phyloP scores from a whole-genome alignment of 2,113 vertebrate genomes.

The Microcebus jonahi region DNA sequence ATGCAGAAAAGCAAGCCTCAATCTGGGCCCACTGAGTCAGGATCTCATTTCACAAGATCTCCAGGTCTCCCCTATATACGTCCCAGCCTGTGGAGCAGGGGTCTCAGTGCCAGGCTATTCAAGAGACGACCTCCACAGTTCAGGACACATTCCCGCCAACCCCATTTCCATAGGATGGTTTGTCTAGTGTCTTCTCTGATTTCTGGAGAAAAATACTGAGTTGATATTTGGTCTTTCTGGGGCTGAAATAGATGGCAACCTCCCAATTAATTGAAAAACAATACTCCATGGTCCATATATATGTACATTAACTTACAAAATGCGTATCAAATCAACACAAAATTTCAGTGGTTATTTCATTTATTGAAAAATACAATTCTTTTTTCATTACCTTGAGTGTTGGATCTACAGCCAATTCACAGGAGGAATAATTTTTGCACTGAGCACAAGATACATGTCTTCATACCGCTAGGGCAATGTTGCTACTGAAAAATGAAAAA shows the following conservation, averaged over 20 bases:
- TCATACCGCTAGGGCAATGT: neutral
- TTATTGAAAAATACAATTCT: neutral
- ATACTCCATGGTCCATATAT: neutral
- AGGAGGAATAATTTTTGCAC: neutral
- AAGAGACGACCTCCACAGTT: neutral
- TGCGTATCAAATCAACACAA: neutral
- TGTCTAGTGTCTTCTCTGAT: neutral
- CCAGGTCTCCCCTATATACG: no score
- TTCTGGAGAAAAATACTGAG: neutral
- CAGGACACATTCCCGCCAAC: neutral
- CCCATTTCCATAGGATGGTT: neutral
- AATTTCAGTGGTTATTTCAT: neutral
- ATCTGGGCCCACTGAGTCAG: neutral
- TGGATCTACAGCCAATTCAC: neutral
- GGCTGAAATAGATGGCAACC: neutral
- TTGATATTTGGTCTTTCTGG: neutral
- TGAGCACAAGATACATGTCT: neutral
- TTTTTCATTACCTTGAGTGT: neutral
- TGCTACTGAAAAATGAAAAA: neutral
- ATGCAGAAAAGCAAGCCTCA: neutral
- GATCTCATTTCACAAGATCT: neutral
- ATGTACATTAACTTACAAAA: neutral
- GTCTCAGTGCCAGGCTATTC: neutral
- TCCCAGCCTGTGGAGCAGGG: neutral
- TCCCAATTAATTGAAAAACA: neutral